Conservation (phyloP, 1,140 invertebrate species). For the Eupeodes corollae region DNA sequence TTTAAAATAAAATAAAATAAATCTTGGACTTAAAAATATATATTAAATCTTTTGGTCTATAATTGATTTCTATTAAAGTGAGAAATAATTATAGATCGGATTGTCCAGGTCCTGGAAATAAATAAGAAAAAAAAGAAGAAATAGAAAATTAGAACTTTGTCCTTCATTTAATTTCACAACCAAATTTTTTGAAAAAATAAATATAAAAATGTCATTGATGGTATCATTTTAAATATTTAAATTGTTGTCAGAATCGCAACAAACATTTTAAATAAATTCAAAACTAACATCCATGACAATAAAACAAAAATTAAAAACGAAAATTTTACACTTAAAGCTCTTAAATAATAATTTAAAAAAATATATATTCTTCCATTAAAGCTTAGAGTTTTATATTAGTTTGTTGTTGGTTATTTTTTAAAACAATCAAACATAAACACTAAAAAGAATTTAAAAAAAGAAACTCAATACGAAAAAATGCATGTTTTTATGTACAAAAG, state of each 20-base stretch:
- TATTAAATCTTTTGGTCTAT: slow-evolving; percentile 21
- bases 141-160: too few relatives aligned
- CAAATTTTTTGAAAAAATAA: background rate
- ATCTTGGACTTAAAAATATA: slow-evolving; percentile 9
- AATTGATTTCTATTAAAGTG: slow-evolving; percentile 35
- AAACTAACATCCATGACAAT: slow-evolving; percentile 8
- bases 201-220: background rate
- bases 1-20: background rate
- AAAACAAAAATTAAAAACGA: slow-evolving; percentile 10
- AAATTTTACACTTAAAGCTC: slow-evolving; percentile 7
- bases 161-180: background rate
- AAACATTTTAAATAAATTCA: slow-evolving; percentile 1
- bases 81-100: slow-evolving; percentile 39
- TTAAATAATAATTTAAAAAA: slow-evolving; percentile 8
- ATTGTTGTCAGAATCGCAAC: background rate
- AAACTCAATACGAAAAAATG: background rate
- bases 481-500: background rate
- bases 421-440: slow-evolving; percentile 16
- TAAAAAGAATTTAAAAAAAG: slow-evolving; percentile 11
- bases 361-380: slow-evolving; percentile 7
- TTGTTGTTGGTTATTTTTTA: too few relatives aligned
- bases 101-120: slow-evolving; percentile 37
- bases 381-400: too few relatives aligned
- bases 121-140: slow-evolving; percentile 12
- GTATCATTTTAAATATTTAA: slow-evolving; percentile 1